A percentile compares a stretch with the other conserved stretches of the same genome.
These are phyloP conservation scores for Drosophila sp. DNA, from an alignment of 1,140 invertebrate genomes.

Conservation along the genomic window DNA sequence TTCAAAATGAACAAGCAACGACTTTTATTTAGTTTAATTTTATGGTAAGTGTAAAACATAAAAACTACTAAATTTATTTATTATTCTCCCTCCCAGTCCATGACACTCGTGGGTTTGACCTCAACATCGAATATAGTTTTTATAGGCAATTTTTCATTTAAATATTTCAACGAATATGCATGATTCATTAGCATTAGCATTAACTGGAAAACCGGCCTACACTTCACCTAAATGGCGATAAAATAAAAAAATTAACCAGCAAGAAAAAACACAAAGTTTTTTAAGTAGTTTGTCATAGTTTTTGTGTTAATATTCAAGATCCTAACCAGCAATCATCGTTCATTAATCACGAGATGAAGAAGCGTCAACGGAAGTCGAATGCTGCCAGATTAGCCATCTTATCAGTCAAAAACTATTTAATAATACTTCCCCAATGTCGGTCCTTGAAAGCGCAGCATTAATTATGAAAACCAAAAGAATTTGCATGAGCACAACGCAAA, in stretches of 20 bases:
- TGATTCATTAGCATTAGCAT: conserved; percentile 15
- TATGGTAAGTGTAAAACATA: conserved; percentile 61
- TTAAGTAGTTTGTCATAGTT: conserved; percentile 21
- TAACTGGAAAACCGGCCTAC: conserved; percentile 36
- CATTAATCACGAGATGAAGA: conserved; percentile 50
- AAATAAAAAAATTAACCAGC: conserved; percentile 21
- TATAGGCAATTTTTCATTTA: conserved; percentile 20
- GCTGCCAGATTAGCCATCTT: conserved; percentile 45
- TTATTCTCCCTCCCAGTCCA: background rate
- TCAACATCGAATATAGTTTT: conserved; percentile 32
- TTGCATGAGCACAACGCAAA: conserved; percentile 48
- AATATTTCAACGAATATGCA: conserved; percentile 18
- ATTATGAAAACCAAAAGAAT: conserved; percentile 53
- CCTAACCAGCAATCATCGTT: conserved; percentile 21
- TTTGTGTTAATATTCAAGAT: conserved; percentile 19
- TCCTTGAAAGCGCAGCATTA: conserved; percentile 46
- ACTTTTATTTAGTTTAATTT: conserved; percentile 68
- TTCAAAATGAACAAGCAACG: conserved; percentile 68
- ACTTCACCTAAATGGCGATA: conserved; percentile 2
- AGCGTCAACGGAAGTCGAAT: conserved; percentile 52
- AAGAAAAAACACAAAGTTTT: conserved; percentile 16
- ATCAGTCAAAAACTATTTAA: conserved; percentile 23
- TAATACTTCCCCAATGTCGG: conserved; percentile 38
- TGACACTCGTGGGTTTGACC: conserved; percentile 18
- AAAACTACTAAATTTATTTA: background rate